Base-by-base conservation (phyloP, 1,140 invertebrate species). In the Aphelenchoides fujianensis region DNA sequence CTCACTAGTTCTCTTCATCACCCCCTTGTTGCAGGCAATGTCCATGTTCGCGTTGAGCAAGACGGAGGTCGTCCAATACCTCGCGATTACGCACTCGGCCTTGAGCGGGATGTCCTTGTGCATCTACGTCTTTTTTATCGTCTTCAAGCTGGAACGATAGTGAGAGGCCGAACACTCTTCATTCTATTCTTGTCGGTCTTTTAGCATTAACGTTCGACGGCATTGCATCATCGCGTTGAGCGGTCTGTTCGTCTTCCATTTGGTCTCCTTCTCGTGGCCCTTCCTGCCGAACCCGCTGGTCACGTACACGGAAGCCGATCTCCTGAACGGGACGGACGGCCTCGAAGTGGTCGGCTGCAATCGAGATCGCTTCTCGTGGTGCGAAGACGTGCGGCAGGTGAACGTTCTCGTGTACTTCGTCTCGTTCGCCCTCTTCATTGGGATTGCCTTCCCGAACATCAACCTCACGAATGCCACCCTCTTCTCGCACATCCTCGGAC, bases 231-330 rank as follows among this genome's bases (percentile, higher is more conserved):
- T 68, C 34, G 71, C 72, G 30, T 23, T 74, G 31, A 74, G 32
- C 12, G 73, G n/a, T 16, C 59, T 74, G 34, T 30, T 74, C 3
- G 36, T 70, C 27, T 74, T 74, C 35, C 74, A 74, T 32, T 19
- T 74, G 30, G 27, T 74, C 63, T 75, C 72, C 31, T 76, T 69
- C 53, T 70, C 74, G 3, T 74, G 72, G 72, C 72, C 72, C 9
- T 74, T 74, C 35, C 30, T 74, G 27, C 55, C 74, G 7, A 41
- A 66, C 16, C 16, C 54, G 35, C 28, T 71, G 31, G 12, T 19
- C 41, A n/a, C 23, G 48, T 19, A 27, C 41, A 16, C 16, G 16
- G 23, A 23, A n/a, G n/a, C n/a, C n/a, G n/a, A n/a, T n/a, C n/a
- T n/a, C n/a, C n/a, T n/a, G n/a, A n/a, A n/a, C n/a, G n/a, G n/a